These are phyloP conservation scores for Latrodectus geometricus DNA, from an alignment of 1,140 invertebrate genomes.

Conservation along the genomic window DNA sequence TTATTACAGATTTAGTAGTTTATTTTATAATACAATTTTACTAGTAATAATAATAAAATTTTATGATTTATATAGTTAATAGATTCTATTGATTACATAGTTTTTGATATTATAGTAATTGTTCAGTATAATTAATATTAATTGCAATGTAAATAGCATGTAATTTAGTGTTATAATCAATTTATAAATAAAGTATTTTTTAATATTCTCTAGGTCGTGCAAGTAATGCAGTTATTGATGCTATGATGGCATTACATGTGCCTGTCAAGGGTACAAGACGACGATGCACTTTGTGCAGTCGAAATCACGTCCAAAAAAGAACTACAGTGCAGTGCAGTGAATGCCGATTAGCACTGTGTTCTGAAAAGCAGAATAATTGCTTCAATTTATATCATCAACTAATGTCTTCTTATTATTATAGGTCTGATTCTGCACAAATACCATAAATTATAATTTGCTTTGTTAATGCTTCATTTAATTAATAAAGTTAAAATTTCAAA, in stretches of 20 bases:
- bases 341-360: constrained; percentile 45
- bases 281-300: constrained; percentile 40
- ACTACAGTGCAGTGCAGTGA: constrained; percentile 42
- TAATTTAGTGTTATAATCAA: no score
- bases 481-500: no score
- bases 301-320: constrained; percentile 42
- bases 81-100: no score
- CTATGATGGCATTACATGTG: constrained; percentile 28
- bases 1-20: no score
- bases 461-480: no score
- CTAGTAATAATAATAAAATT: no score
- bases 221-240: neutral
- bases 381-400: constrained; percentile 48
- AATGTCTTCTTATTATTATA: constrained; percentile 21
- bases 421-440: neutral
- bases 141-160: no score
- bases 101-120: no score
- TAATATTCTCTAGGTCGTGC: constrained; percentile 7
- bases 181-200: neutral
- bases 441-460: no score
- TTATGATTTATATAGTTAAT: no score
- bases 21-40: no score
- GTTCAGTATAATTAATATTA: no score
- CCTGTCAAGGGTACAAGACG: constrained; percentile 34
- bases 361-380: constrained; percentile 55